Conservation (phyloP, 2,113 vertebrate species). For the Cyanoliseus patagonus region DNA sequence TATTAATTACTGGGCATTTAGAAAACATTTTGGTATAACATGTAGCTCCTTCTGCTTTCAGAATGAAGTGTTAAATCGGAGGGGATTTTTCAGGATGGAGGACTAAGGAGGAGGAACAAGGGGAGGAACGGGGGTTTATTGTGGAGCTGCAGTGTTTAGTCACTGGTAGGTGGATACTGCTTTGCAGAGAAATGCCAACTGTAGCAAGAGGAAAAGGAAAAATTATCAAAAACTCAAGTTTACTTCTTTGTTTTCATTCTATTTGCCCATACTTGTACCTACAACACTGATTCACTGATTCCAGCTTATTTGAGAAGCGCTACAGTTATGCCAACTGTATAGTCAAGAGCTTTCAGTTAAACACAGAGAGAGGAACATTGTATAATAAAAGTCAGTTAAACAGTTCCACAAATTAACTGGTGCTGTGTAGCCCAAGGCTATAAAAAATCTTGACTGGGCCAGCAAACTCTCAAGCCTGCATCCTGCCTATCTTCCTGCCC, state of each 20-base stretch:
- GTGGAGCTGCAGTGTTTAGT: background rate
- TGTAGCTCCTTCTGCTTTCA: constrained; percentile 25
- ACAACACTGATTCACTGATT: background rate
- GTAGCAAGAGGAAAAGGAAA: constrained; percentile 7
- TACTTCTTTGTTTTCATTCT: constrained; percentile 5
- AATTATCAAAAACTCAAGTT: background rate
- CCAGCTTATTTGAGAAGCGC: background rate
- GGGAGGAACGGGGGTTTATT: background rate
- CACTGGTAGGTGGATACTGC: background rate
- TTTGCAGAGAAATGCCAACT: background rate
- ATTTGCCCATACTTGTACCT: background rate
- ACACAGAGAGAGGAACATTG: constrained; percentile 32
- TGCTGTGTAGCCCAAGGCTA: constrained; percentile 45
- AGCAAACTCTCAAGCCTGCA: constrained; percentile 40
- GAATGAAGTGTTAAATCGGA: background rate
- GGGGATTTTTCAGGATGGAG: constrained; percentile 23
- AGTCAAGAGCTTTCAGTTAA: constrained; percentile 60
- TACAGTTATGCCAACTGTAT: background rate
- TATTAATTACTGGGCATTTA: background rate
- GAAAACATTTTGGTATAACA: background rate
- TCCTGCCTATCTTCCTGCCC: constrained; percentile 50
- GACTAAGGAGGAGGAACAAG: background rate
- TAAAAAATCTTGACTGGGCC: constrained; percentile 39
- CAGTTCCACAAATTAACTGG: constrained; percentile 44
- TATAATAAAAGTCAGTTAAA: constrained; percentile 51